Base-by-base conservation (phyloP, 2,797 vertebrate species). In the Clarias platycephalus region DNA sequence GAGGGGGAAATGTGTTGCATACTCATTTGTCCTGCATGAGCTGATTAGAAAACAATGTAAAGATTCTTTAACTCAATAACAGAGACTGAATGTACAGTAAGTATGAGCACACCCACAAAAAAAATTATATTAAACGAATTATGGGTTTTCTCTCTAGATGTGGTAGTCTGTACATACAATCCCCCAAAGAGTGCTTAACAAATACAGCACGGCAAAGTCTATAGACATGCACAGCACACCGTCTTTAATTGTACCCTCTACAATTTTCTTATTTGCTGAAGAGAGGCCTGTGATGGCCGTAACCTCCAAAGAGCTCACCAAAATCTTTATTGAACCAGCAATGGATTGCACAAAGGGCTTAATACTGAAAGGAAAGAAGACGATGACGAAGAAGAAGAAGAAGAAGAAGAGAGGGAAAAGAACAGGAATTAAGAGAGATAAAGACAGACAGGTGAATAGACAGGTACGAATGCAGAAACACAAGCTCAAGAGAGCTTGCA, bases 291-390 rank as follows among this genome's bases (percentile, higher is more conserved):
- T 63, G 5, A 72, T 83, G 62, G 83, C 75, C 68, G 49, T 75
- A 24, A 86, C 70, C 80, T 84, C 83, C 44, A 76, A 83, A 81
- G 86, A 88, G 80, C 75, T 84, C 53, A 12, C 71, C 13, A 60
- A 84, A 55, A 90, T 88, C 91, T 91, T 89, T 88, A 93, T 89
- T 90, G 90, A 91, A 88, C 87, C 72, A 88, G 88, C 31, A 87
- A 64, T 88, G 82, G 85, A 90, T 88, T 90, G 87, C 88, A 86
- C 85, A 88, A 89, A 68, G 74, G 83, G 86, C 88, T 89, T 82
- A 87, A 85, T 90, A 91, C 88, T 86, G 90, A 92, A 60, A 83
- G 86, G 82, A 53, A 71, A 83, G 83, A 49, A 49, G 44, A 49
- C 10, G 10, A 13, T 2, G 40, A 40, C 7, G 37, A 37, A 37